Evolutionary conservation across 2,797 vertebrate genomes (phyloP).

Genomic region (Streptopelia turtur): DNA sequence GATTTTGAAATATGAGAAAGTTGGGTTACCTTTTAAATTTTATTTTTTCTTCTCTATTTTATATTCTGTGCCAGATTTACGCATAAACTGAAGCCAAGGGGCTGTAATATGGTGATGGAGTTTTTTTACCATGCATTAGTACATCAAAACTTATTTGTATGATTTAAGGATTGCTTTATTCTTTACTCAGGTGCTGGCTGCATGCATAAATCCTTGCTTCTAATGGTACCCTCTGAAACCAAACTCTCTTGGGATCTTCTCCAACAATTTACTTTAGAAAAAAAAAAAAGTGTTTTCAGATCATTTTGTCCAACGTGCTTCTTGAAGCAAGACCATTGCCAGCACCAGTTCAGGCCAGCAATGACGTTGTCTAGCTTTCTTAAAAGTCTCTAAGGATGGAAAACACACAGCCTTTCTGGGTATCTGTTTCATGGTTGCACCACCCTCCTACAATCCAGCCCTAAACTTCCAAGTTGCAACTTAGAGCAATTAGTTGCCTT

Average conservation of each 20-base stretch:
- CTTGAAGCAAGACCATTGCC: background rate
- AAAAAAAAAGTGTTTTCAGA: background rate
- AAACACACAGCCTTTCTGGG: background rate
- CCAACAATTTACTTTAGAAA: background rate
- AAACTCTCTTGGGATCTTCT: background rate
- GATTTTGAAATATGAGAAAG: background rate
- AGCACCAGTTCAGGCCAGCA: background rate
- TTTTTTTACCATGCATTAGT: background rate
- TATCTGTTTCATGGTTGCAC: background rate
- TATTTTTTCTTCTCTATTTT: background rate
- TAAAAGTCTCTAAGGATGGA: background rate
- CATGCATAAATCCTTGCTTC: constrained; percentile 13
- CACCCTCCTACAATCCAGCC: background rate
- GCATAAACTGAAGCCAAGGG: background rate
- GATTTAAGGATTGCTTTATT: constrained; percentile 6
- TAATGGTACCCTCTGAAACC: background rate
- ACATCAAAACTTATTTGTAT: background rate
- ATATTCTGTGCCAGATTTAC: background rate
- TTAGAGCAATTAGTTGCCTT: background rate
- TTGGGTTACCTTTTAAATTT: background rate
- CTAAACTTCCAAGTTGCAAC: background rate
- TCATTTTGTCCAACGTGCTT: background rate
- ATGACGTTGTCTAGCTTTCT: background rate
- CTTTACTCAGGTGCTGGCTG: background rate
- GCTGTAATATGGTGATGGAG: background rate